These are phyloP conservation scores for Macrocentrus cingulum DNA, from an alignment of 1,140 invertebrate genomes.

Conservation along the genomic window DNA sequence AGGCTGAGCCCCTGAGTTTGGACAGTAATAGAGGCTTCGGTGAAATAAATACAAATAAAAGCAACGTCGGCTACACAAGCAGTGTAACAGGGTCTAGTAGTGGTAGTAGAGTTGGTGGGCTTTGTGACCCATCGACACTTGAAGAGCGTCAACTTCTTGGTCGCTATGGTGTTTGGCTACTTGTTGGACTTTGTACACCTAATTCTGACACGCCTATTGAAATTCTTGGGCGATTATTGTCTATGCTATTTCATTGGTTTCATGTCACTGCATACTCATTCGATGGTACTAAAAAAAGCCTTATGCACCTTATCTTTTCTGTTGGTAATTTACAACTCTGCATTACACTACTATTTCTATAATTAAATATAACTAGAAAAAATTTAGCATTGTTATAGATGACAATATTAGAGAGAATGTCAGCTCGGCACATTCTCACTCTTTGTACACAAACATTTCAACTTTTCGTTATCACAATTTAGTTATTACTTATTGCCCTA, in stretches of 20 bases:
- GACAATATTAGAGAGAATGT: slow-evolving; percentile 23
- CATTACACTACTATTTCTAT: slow-evolving; percentile 44
- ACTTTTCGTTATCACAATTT: background rate
- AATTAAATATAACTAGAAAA: too few species aligned
- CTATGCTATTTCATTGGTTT: slow-evolving; percentile 99
- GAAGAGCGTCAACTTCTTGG: slow-evolving; percentile 89
- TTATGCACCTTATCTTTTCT: slow-evolving; percentile 60
- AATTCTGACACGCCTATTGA: slow-evolving; percentile 82
- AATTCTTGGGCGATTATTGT: slow-evolving; percentile 86
- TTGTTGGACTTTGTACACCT: slow-evolving; percentile 91
- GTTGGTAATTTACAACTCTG: slow-evolving; percentile 59
- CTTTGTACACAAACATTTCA: background rate
- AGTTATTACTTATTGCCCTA: too few species aligned
- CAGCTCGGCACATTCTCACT: slow-evolving; percentile 40
- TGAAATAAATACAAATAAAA: slow-evolving; percentile 52
- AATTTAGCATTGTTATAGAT: slow-evolving; percentile 1
- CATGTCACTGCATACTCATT: slow-evolving; percentile 95
- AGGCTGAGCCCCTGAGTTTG: slow-evolving; percentile 73
- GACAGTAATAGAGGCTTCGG: slow-evolving; percentile 59
- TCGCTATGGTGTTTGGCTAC: slow-evolving; percentile 94
- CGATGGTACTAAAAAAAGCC: slow-evolving; percentile 74
- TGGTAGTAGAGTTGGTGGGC: slow-evolving; percentile 30
- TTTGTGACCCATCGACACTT: slow-evolving; percentile 54
- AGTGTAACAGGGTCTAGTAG: slow-evolving; percentile 36
- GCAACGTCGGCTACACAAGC: slow-evolving; percentile 46